phyloP scores from a whole-genome alignment of 2,113 vertebrate species.

The Lanius ludovicianus region DNA sequence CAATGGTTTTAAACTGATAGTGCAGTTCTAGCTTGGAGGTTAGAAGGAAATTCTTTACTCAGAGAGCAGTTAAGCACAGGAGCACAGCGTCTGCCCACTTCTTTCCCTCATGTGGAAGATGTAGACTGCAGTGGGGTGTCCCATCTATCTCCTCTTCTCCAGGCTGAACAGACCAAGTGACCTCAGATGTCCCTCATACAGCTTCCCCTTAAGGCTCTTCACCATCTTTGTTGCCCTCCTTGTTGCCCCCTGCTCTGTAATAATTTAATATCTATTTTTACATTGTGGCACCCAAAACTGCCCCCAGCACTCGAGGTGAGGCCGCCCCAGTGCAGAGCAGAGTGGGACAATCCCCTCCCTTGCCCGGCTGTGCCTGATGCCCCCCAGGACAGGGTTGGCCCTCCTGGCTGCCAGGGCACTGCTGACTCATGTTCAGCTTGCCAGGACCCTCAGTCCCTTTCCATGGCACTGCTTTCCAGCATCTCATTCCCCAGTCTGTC shows the following conservation, averaged over 20 bases:
- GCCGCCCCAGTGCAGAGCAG: not conserved
- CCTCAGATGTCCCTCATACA: fast-evolving
- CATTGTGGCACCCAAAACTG: fast-evolving
- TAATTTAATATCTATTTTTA: not conserved
- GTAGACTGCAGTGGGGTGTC: not conserved
- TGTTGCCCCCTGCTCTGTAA: not conserved
- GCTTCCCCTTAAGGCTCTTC: not conserved
- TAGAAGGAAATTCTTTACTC: not conserved
- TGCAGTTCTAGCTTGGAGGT: not conserved
- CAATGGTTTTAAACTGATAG: not conserved
- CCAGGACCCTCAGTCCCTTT: not conserved
- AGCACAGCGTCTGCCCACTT: not conserved
- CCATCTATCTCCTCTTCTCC: not conserved
- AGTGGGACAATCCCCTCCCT: not conserved
- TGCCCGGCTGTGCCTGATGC: not conserved
- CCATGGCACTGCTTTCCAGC: not conserved
- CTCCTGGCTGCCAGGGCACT: not conserved
- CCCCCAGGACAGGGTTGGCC: not conserved
- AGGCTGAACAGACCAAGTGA: not conserved
- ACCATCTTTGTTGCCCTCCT: not conserved
- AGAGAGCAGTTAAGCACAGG: not conserved
- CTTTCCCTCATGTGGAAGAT: not conserved
- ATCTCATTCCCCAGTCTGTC: not conserved
- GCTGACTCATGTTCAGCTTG: not conserved
- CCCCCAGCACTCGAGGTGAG: fast-evolving